These are phyloP conservation scores for Drosophila prosaltans DNA, from an alignment of 1,140 invertebrate genomes.

Conservation along the genomic window DNA sequence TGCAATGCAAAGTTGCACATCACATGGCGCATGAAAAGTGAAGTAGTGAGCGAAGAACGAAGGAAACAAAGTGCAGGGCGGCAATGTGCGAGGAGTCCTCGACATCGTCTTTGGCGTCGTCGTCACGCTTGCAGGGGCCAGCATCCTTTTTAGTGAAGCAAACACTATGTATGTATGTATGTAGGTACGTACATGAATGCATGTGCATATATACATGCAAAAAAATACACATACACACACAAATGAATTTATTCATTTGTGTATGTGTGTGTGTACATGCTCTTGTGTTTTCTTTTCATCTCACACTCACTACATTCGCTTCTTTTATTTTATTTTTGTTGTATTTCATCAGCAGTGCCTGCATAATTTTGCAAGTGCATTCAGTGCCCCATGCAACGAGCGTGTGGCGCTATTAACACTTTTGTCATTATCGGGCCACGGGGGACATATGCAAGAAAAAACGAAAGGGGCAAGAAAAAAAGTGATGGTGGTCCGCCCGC, in stretches of 20 bases:
- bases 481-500: conserved; percentile 19
- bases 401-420: conserved; percentile 78
- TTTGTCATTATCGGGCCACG: conserved; percentile 73
- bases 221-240: no score
- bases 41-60: conserved; percentile 23
- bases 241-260: no score
- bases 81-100: background rate
- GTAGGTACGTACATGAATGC: background rate
- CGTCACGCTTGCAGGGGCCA: conserved; percentile 24
- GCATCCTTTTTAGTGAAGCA: conserved; percentile 27
- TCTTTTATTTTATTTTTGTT: conserved; percentile 35
- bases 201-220: background rate
- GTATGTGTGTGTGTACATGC: background rate
- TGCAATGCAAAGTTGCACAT: conserved; percentile 14
- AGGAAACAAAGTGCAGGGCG: conserved; percentile 51
- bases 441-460: conserved; percentile 5
- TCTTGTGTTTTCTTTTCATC: conserved; percentile 10
- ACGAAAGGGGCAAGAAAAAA: conserved; percentile 16
- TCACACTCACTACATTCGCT: conserved; percentile 1
- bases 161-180: background rate
- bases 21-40: conserved; percentile 53
- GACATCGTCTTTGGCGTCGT: background rate
- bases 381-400: conserved; percentile 63
- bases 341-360: conserved; percentile 73
- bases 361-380: conserved; percentile 69